Evolutionary conservation across 1,140 invertebrate genomes (phyloP).

Genomic region (Nylanderia fulva): DNA sequence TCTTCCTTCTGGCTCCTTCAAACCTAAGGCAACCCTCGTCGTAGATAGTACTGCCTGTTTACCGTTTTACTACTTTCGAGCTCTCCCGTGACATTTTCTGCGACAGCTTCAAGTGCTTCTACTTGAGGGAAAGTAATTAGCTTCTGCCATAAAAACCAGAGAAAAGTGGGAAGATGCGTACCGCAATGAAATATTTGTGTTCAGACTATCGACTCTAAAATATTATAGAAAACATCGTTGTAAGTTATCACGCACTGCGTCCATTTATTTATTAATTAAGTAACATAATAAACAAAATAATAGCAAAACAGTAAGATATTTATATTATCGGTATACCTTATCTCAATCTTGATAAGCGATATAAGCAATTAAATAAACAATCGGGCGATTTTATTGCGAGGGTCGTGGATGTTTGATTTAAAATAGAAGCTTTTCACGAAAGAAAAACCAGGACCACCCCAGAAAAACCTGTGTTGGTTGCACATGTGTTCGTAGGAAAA

Average conservation of each 20-base stretch:
- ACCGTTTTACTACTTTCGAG: conserved; percentile 73
- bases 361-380: background rate
- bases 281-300: background rate
- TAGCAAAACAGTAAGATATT: background rate
- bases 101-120: conserved; percentile 66
- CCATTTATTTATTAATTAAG: background rate
- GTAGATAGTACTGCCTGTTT: conserved; percentile 72
- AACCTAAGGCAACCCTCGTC: conserved; percentile 26
- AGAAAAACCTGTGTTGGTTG: conserved; percentile 66
- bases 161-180: conserved; percentile 34
- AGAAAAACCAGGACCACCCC: conserved; percentile 63
- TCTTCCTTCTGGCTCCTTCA: conserved; percentile 24
- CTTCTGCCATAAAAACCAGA: conserved; percentile 16
- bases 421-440: conserved; percentile 62
- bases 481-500: conserved; percentile 74
- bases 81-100: conserved; percentile 64
- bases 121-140: conserved; percentile 48
- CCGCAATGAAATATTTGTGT: conserved; percentile 24
- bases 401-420: conserved; percentile 58
- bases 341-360: background rate
- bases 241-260: background rate
- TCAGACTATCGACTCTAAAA: background rate
- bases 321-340: background rate
- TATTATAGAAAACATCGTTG: background rate
- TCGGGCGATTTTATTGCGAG: conserved; percentile 56